Evolutionary conservation across 2,888 invertebrate genomes (phyloP).

Genomic region (Patella pellucida): DNA sequence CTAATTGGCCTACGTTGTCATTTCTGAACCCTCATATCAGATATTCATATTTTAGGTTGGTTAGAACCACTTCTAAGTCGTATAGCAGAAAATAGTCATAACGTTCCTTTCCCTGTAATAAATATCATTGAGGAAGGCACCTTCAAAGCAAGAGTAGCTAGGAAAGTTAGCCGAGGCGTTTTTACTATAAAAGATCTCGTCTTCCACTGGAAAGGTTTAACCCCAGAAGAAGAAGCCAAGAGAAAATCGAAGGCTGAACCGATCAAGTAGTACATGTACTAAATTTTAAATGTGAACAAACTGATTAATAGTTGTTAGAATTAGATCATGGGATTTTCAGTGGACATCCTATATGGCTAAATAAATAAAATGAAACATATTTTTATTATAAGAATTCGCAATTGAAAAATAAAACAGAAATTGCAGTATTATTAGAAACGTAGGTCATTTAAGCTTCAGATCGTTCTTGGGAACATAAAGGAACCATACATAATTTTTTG

Average conservation of each 20-base stretch:
- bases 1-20: too few species aligned
- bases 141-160: background rate
- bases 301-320: too few species aligned
- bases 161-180: background rate
- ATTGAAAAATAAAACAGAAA: too few species aligned
- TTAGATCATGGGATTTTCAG: too few species aligned
- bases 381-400: too few species aligned
- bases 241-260: background rate
- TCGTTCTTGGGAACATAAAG: too few species aligned
- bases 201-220: background rate
- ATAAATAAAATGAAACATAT: too few species aligned
- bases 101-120: conserved; percentile 28
- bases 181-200: background rate
- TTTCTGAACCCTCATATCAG: background rate
- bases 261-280: background rate
- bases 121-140: background rate
- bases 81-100: conserved; percentile 14
- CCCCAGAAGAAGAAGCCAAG: background rate
- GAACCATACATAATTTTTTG: too few species aligned
- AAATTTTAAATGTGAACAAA: too few species aligned
- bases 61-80: conserved; percentile 26
- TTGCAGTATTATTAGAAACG: too few species aligned
- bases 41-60: conserved; percentile 20
- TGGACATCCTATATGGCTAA: too few species aligned
- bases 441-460: too few species aligned